phyloP scores from a whole-genome alignment of 2,888 invertebrate species.

The Cylloceria caligata region DNA sequence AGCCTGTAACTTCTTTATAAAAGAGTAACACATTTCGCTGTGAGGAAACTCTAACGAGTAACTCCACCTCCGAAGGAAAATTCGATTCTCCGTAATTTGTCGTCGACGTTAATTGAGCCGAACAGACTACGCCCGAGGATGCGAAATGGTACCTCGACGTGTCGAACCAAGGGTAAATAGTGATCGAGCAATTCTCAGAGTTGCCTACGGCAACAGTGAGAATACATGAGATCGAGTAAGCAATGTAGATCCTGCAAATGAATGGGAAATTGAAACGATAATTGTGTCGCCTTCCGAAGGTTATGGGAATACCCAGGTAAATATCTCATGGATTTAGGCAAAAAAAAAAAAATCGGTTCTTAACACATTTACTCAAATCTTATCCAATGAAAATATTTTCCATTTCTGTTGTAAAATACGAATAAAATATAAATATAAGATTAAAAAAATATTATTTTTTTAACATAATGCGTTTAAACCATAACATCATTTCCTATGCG shows the following conservation, averaged over 20 bases:
- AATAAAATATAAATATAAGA: too few relatives aligned
- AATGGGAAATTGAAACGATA: conserved; percentile 27
- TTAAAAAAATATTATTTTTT: too few relatives aligned
- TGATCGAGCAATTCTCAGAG: conserved; percentile 73
- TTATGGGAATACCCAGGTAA: neutral
- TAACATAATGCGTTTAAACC: too few relatives aligned
- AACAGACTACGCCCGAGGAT: conserved; percentile 64
- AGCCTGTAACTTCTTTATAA: conserved; percentile 26
- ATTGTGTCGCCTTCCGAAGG: neutral
- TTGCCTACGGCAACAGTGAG: conserved; percentile 49
- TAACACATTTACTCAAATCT: too few relatives aligned
- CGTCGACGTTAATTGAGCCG: conserved; percentile 74
- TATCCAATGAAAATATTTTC: too few relatives aligned
- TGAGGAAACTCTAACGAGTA: conserved; percentile 11
- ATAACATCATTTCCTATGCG: too few relatives aligned
- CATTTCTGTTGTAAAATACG: too few relatives aligned
- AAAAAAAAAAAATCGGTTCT: too few relatives aligned
- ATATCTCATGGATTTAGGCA: neutral
- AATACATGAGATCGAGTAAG: conserved; percentile 13
- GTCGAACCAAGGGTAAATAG: conserved; percentile 71
- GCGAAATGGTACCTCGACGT: conserved; percentile 34
- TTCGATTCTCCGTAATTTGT: conserved; percentile 76
- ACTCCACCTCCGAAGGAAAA: conserved; percentile 67
- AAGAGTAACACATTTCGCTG: neutral
- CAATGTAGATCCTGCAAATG: conserved; percentile 9